Evolutionary conservation across 2,888 invertebrate genomes (phyloP).

Genomic region (Bruchidius siliquastri): DNA sequence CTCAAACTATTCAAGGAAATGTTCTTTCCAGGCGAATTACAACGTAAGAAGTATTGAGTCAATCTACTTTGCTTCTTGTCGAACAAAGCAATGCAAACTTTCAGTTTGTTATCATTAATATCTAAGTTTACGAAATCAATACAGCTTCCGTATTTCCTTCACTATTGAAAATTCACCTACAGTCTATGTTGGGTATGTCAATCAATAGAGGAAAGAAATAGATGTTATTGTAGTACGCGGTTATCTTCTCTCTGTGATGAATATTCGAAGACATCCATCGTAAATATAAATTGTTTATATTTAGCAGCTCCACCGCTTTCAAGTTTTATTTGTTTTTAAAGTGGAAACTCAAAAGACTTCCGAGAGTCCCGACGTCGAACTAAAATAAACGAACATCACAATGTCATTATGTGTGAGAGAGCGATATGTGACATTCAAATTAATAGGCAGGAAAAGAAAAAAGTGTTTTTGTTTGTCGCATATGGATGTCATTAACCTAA

Average conservation of each 20-base stretch:
- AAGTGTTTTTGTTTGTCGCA: conserved; percentile 16
- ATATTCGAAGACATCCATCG: background rate
- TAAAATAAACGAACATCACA: background rate
- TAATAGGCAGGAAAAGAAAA: conserved; percentile 17
- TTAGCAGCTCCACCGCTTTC: background rate
- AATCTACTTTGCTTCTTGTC: no score
- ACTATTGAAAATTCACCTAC: no score
- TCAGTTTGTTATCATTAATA: no score
- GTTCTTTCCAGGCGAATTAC: no score
- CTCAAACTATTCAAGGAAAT: no score
- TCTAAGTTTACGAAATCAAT: no score
- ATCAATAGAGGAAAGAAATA: background rate
- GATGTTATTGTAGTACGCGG: background rate
- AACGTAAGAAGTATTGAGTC: no score
- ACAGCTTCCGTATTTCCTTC: no score
- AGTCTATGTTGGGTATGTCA: no score
- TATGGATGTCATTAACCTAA: conserved; percentile 29
- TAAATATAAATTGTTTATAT: background rate
- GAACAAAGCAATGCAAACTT: no score
- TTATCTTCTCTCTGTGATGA: background rate
- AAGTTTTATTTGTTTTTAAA: background rate
- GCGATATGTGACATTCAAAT: conserved; percentile 12
- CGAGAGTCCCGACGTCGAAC: background rate
- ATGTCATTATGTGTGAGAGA: background rate
- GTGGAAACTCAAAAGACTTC: background rate